These are phyloP conservation scores for Sanderia malayensis DNA, from an alignment of 30 jellyfish, hydroid and myxozoan genomes.

Conservation along the genomic window DNA sequence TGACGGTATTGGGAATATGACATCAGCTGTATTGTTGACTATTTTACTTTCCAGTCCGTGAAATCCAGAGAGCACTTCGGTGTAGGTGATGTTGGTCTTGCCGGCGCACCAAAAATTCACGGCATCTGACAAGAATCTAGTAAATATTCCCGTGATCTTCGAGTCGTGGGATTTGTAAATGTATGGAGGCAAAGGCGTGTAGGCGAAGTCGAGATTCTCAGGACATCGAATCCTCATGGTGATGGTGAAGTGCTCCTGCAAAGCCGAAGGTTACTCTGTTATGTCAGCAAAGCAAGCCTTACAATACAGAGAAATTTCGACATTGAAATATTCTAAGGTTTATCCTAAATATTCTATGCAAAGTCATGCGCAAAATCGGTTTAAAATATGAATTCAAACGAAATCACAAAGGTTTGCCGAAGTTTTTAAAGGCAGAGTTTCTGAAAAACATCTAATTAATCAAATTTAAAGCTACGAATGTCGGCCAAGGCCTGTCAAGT, in stretches of 20 bases:
- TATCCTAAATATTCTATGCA: too few species aligned
- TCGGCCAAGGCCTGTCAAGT: too few species aligned
- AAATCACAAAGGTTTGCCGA: too few species aligned
- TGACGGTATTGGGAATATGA: conserved; percentile 45
- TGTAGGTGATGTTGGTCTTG: conserved; percentile 36
- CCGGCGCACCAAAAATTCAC: conserved; percentile 48
- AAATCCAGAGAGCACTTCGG: conserved; percentile 36
- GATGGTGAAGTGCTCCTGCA: neutral
- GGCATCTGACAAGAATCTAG: conserved; percentile 36
- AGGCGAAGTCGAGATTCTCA: conserved; percentile 35
- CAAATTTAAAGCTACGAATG: too few species aligned
- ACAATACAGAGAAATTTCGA: too few species aligned
- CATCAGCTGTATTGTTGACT: conserved; percentile 36
- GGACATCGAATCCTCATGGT: conserved; percentile 58
- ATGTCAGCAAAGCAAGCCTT: too few species aligned
- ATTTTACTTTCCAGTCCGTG: conserved; percentile 27
- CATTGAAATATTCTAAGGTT: too few species aligned
- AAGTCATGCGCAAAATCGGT: too few species aligned
- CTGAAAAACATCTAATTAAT: too few species aligned
- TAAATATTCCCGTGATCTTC: conserved; percentile 32
- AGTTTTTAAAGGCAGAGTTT: too few species aligned
- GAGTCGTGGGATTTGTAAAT: conserved; percentile 39
- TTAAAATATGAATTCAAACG: too few species aligned
- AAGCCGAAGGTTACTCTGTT: neutral
- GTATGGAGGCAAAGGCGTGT: conserved; percentile 45